phyloP scores from a whole-genome alignment of 1,140 invertebrate genomes.

The Rhopalosiphum maidis region DNA sequence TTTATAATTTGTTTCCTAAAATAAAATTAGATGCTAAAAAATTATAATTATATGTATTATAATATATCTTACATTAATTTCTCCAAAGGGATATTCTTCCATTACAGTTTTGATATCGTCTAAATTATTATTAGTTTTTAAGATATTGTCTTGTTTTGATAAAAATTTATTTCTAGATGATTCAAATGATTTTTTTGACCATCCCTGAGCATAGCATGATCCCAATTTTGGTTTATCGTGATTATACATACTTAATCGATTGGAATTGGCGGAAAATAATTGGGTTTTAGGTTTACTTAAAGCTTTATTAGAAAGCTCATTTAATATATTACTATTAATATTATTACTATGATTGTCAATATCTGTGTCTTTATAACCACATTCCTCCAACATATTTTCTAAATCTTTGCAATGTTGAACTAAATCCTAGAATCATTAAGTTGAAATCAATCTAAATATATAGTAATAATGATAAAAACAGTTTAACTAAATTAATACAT shows the following conservation, averaged over 20 bases:
- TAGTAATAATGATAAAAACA: neutral
- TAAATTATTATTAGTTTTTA: neutral
- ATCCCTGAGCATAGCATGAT: neutral
- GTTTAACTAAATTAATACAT: neutral
- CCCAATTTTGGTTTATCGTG: conserved; percentile 12
- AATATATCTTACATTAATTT: neutral
- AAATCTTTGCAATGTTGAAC: neutral
- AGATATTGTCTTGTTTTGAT: neutral
- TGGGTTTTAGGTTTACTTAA: neutral
- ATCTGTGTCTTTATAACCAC: conserved; percentile 6
- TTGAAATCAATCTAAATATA: neutral
- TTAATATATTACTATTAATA: neutral
- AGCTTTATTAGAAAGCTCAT: neutral
- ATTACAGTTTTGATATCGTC: neutral
- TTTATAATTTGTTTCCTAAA: neutral
- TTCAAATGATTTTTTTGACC: neutral
- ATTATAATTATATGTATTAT: neutral
- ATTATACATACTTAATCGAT: conserved; percentile 20
- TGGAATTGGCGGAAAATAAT: neutral
- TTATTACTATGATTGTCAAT: neutral
- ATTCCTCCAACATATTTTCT: neutral
- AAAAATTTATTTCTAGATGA: neutral
- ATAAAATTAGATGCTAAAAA: neutral
- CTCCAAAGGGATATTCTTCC: neutral
- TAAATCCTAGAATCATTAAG: conserved; percentile 33